phyloP scores from a whole-genome alignment of 2,888 invertebrate species.

The Dromius quadrimaculatus region DNA sequence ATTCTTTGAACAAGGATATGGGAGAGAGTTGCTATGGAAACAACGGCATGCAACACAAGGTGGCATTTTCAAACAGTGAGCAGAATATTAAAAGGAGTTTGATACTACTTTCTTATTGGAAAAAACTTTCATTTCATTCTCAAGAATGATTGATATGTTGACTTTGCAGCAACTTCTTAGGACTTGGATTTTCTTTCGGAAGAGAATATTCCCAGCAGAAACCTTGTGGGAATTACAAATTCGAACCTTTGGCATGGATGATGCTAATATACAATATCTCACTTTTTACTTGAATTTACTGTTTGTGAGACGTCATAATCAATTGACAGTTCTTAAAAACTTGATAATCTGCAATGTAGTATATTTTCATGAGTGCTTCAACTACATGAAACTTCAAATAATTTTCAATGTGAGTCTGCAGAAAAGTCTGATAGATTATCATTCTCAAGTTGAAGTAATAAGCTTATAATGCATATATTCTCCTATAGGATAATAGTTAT shows the following conservation, averaged over 20 bases:
- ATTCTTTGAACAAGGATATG: slow-evolving; percentile 9
- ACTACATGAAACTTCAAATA: too few relatives aligned
- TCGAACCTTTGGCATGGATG: neutral
- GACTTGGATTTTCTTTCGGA: slow-evolving; percentile 40
- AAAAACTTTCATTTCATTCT: slow-evolving; percentile 38
- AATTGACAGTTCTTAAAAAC: too few relatives aligned
- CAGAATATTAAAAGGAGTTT: slow-evolving; percentile 48
- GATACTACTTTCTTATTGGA: slow-evolving; percentile 25
- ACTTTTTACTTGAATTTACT: slow-evolving; percentile 16
- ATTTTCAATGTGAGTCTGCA: too few relatives aligned
- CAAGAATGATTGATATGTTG: slow-evolving; percentile 51
- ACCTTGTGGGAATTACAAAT: slow-evolving; percentile 6
- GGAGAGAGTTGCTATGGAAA: neutral
- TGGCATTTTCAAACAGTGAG: slow-evolving; percentile 44
- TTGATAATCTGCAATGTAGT: too few relatives aligned
- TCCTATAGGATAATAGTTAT: too few relatives aligned
- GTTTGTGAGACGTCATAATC: too few relatives aligned
- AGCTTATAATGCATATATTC: too few relatives aligned
- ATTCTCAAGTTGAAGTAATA: too few relatives aligned
- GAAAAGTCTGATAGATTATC: too few relatives aligned
- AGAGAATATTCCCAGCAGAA: slow-evolving; percentile 37
- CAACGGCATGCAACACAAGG: slow-evolving; percentile 23
- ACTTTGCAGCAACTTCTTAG: slow-evolving; percentile 42
- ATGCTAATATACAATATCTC: slow-evolving; percentile 41
- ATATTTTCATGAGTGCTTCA: too few relatives aligned